phyloP scores from a whole-genome alignment of 1,140 invertebrate genomes.

The Drosophila lacteicornis region DNA sequence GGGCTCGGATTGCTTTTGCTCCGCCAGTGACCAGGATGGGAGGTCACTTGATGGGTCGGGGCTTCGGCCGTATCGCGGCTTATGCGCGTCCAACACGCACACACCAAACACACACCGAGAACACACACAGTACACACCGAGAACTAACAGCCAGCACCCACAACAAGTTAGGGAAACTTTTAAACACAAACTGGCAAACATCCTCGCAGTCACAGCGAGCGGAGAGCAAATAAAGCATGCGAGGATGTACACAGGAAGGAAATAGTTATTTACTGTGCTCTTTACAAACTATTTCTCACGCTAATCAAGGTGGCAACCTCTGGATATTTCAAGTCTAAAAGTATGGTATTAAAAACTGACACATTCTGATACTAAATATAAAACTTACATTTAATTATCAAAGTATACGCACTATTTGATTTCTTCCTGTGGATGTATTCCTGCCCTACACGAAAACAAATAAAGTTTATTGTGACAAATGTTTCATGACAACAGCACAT shows the following conservation, averaged over 20 bases:
- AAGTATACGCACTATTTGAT: not conserved
- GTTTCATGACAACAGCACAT: constrained; percentile 78
- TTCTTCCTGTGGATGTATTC: constrained; percentile 25
- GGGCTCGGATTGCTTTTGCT: constrained; percentile 19
- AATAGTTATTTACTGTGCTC: not conserved
- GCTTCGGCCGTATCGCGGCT: constrained; percentile 36
- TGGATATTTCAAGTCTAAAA: too few relatives aligned
- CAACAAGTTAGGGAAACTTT: constrained; percentile 74
- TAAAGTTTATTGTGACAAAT: constrained; percentile 84
- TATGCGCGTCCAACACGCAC: constrained; percentile 72
- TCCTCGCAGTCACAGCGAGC: constrained; percentile 36
- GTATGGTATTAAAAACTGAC: too few relatives aligned
- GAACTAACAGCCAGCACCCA: constrained; percentile 45
- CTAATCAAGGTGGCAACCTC: not conserved
- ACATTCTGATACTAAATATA: too few relatives aligned
- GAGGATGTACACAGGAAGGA: constrained; percentile 12
- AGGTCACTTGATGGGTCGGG: constrained; percentile 1
- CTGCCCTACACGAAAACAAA: constrained; percentile 70
- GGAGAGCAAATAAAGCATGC: constrained; percentile 64
- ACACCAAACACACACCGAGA: constrained; percentile 27
- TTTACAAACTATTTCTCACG: not conserved
- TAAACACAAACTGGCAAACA: constrained; percentile 53
- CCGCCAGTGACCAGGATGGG: not conserved
- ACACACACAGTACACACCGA: constrained; percentile 14
- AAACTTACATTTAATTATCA: too few relatives aligned